Conservation (phyloP, 2,888 invertebrate species). For the Drosophila anomelani region DNA sequence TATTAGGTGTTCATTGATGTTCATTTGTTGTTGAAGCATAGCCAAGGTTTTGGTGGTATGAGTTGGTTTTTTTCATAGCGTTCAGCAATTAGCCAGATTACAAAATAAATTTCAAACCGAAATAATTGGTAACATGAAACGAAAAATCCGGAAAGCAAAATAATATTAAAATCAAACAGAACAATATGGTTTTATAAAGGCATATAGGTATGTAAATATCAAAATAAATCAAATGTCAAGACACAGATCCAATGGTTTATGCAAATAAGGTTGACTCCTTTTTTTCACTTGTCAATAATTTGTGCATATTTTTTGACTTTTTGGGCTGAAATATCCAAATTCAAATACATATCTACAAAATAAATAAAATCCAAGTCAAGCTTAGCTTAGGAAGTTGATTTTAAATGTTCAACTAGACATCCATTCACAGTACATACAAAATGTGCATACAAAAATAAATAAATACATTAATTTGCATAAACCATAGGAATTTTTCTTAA, state of each 20-base stretch:
- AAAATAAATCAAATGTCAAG: constrained; percentile 62
- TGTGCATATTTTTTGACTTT: constrained; percentile 82
- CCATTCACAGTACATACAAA: constrained; percentile 28
- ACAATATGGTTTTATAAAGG: constrained; percentile 47
- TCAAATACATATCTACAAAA: constrained; percentile 41
- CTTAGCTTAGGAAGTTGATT: constrained; percentile 20
- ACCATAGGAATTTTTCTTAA: constrained; percentile 64
- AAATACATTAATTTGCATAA: constrained; percentile 76
- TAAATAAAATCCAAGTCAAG: constrained; percentile 18
- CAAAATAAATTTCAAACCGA: constrained; percentile 60
- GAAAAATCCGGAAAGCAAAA: constrained; percentile 73
- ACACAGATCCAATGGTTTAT: constrained; percentile 83
- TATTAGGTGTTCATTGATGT: constrained; percentile 50
- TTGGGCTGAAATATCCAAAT: constrained; percentile 68
- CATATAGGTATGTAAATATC: constrained; percentile 41
- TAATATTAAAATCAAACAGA: constrained; percentile 36
- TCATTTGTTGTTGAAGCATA: constrained; percentile 41
- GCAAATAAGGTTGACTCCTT: constrained; percentile 79
- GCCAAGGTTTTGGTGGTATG: constrained; percentile 36
- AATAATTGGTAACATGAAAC: constrained; percentile 73
- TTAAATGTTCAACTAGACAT: constrained; percentile 21
- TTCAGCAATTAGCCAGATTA: constrained; percentile 71
- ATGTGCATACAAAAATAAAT: constrained; percentile 31
- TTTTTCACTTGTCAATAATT: constrained; percentile 55
- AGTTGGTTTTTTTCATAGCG: constrained; percentile 56